Conservation (phyloP, 2,888 invertebrate species). For the Disparrhopalites patrizii region DNA sequence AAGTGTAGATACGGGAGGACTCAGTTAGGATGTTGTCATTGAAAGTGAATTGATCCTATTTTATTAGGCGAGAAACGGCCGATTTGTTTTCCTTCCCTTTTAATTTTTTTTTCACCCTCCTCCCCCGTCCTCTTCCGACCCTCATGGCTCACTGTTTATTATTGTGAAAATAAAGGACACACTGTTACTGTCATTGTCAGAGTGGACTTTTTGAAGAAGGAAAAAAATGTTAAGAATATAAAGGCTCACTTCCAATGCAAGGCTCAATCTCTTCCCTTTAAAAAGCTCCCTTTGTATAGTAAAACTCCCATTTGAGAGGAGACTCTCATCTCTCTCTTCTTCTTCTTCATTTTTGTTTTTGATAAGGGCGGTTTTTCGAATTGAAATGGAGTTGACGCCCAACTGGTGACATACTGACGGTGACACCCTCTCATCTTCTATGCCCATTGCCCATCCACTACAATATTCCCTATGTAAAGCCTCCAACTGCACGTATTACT, state of each 20-base stretch:
- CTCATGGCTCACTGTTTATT: no score
- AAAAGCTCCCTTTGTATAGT: no score
- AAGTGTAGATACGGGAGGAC: background rate
- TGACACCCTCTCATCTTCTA: constrained; percentile 40
- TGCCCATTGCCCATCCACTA: background rate
- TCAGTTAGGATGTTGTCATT: constrained; percentile 19
- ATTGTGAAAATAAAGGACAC: no score
- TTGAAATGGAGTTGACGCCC: constrained; percentile 43
- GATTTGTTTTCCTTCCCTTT: constrained; percentile 20
- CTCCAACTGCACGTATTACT: background rate
- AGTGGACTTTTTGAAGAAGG: no score
- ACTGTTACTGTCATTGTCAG: no score
- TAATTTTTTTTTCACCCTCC: background rate
- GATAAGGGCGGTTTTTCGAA: constrained; percentile 44
- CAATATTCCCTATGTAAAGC: background rate
- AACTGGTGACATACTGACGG: constrained; percentile 48
- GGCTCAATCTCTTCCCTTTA: no score
- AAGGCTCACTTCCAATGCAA: no score
- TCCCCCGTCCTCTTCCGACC: background rate
- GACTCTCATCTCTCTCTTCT: no score
- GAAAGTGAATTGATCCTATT: constrained; percentile 28
- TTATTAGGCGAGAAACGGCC: constrained; percentile 24
- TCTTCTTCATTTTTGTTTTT: background rate
- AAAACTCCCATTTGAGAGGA: no score
- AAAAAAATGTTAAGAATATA: no score